phyloP scores from a whole-genome alignment of 2,888 invertebrate species.

The Zaprionus obscuricornis region DNA sequence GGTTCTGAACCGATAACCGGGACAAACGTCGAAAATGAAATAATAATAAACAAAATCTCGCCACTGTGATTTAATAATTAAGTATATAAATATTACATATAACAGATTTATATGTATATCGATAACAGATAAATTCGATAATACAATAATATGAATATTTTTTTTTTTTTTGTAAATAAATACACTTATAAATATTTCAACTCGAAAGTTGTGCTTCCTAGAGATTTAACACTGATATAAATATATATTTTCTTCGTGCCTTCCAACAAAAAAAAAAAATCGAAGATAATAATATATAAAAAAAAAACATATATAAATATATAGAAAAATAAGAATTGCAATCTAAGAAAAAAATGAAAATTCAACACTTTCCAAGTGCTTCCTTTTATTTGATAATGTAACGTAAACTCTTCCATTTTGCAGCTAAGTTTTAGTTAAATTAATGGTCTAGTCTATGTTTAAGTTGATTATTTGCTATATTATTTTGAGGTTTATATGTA shows the following conservation, averaged over 20 bases:
- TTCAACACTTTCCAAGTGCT: conserved; percentile 72
- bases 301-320: conserved; percentile 1
- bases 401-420: conserved; percentile 48
- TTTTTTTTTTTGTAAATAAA: conserved; percentile 46
- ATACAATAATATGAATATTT: conserved; percentile 20
- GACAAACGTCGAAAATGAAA: conserved; percentile 51
- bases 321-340: conserved; percentile 7
- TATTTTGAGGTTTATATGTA: neutral
- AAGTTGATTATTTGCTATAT: conserved; percentile 43
- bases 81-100: conserved; percentile 43
- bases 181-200: conserved; percentile 34
- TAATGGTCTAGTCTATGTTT: conserved; percentile 73
- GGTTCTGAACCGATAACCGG: conserved; percentile 60
- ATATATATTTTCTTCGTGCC: conserved; percentile 38
- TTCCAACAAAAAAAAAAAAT: conserved; percentile 42
- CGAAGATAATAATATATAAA: conserved; percentile 31
- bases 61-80: conserved; percentile 75
- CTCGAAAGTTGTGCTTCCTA: conserved; percentile 72
- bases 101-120: conserved; percentile 23
- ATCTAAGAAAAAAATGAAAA: conserved; percentile 27
- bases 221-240: conserved; percentile 44
- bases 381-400: conserved; percentile 40
- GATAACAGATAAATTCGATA: conserved; percentile 23
- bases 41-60: no score
- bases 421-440: conserved; percentile 60